phyloP scores from a whole-genome alignment of 1,140 invertebrate species.

The Drosophila suzukii region DNA sequence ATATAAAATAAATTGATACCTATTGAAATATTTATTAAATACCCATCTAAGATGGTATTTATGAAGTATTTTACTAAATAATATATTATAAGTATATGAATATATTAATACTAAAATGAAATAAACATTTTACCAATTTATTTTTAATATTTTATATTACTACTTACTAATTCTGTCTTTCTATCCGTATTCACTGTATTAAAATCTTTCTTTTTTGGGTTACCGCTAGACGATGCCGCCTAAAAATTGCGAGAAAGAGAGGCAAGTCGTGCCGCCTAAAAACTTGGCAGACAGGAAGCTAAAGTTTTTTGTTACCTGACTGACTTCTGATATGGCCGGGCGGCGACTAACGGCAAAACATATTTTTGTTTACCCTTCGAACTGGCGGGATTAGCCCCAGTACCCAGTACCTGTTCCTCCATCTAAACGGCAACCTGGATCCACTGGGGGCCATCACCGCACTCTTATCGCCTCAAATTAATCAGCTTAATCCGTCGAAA shows the following conservation, averaged over 20 bases:
- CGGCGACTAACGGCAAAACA: slow-evolving; percentile 69
- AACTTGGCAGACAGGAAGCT: slow-evolving; percentile 80
- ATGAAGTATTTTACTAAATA: no score
- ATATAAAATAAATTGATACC: neutral
- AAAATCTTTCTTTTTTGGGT: slow-evolving; percentile 13
- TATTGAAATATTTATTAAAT: no score
- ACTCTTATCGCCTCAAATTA: slow-evolving; percentile 78
- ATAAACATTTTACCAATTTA: neutral
- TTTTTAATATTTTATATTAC: neutral
- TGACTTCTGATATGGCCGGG: slow-evolving; percentile 59
- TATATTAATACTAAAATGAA: no score
- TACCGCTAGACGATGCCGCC: slow-evolving; percentile 54
- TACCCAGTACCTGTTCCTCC: neutral
- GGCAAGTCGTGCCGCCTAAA: slow-evolving; percentile 44
- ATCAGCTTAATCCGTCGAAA: slow-evolving; percentile 82
- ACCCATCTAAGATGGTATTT: no score
- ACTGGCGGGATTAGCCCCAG: slow-evolving; percentile 66
- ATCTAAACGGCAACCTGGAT: slow-evolving; percentile 1
- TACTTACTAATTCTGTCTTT: neutral
- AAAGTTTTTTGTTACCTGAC: slow-evolving; percentile 80
- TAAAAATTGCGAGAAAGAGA: slow-evolving; percentile 27
- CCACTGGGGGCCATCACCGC: slow-evolving; percentile 52
- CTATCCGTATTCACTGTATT: neutral
- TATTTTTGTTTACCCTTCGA: slow-evolving; percentile 81
- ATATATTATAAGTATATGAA: no score